Evolutionary conservation across 2,797 vertebrate genomes (phyloP).

Genomic region (Silurus aristotelis): DNA sequence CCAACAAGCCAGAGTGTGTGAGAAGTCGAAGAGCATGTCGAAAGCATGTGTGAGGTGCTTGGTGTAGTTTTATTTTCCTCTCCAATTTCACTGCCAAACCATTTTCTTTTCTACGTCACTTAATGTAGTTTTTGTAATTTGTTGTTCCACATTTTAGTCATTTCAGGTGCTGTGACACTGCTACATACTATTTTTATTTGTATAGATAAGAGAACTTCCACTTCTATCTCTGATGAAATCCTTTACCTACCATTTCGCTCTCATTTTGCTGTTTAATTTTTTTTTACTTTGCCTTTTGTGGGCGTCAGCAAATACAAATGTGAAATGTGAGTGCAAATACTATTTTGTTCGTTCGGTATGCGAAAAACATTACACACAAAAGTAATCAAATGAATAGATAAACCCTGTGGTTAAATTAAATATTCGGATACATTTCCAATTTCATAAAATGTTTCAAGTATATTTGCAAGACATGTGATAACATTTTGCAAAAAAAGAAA

Average conservation of each 20-base stretch:
- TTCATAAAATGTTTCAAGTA: background rate
- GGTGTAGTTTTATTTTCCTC: background rate
- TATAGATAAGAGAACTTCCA: background rate
- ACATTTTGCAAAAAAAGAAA: background rate
- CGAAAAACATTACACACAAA: background rate
- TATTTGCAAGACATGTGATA: background rate
- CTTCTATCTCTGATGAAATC: background rate
- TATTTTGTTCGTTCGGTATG: background rate
- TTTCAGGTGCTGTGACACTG: background rate
- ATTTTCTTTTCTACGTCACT: background rate
- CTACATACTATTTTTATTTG: background rate
- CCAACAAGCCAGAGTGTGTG: background rate
- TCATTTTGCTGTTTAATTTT: background rate
- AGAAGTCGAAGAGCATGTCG: background rate
- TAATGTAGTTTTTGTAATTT: background rate
- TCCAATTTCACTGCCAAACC: background rate
- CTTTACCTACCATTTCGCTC: background rate
- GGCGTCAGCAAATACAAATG: background rate
- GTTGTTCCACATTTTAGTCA: background rate
- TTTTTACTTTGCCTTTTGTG: background rate
- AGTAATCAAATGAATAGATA: background rate
- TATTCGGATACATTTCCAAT: background rate
- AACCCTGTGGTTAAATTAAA: background rate
- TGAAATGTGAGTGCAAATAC: too few relatives aligned
- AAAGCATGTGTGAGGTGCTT: background rate